A percentile compares a stretch with the other conserved stretches of the same genome.
Evolutionary conservation across 2,888 invertebrate species (phyloP).

Genomic region (Cosmia trapezina): DNA sequence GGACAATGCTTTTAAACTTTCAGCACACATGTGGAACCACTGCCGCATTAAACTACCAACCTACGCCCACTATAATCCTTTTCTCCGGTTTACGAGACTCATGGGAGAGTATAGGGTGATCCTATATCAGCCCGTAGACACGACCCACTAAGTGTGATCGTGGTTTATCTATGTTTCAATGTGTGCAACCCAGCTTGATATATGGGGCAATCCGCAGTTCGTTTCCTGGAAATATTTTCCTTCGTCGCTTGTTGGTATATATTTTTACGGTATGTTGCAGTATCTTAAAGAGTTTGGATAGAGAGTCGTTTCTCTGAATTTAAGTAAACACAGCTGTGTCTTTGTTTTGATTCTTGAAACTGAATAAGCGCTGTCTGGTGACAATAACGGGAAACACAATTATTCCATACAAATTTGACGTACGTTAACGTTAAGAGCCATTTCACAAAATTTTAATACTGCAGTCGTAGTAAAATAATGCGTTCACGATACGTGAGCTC

Average conservation of each 20-base stretch:
- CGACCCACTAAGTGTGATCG: slow-evolving; percentile 53
- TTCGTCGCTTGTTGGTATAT: slow-evolving; percentile 26
- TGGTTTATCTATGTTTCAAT: slow-evolving; percentile 57
- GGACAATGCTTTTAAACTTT: slow-evolving; percentile 21
- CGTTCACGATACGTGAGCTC: too few species aligned
- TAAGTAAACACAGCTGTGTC: background rate
- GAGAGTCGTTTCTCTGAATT: background rate
- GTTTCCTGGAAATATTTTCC: slow-evolving; percentile 49
- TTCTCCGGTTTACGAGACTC: slow-evolving; percentile 37
- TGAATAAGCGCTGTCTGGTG: too few species aligned
- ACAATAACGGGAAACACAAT: too few species aligned
- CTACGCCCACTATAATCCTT: slow-evolving; percentile 32
- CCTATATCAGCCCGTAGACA: slow-evolving; percentile 29
- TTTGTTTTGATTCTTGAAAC: background rate
- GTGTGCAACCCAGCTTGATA: slow-evolving; percentile 48
- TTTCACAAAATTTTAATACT: too few species aligned
- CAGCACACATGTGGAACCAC: slow-evolving; percentile 5
- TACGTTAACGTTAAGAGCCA: too few species aligned
- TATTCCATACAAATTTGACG: too few species aligned
- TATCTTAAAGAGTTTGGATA: slow-evolving; percentile 5
- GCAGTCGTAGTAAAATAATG: too few species aligned
- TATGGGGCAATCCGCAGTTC: slow-evolving; percentile 41
- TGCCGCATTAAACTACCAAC: slow-evolving; percentile 27
- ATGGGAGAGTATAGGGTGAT: slow-evolving; percentile 38
- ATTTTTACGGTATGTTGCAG: slow-evolving; percentile 21